Conservation (phyloP, 1,140 invertebrate species). For the Drosophila watanabei region DNA sequence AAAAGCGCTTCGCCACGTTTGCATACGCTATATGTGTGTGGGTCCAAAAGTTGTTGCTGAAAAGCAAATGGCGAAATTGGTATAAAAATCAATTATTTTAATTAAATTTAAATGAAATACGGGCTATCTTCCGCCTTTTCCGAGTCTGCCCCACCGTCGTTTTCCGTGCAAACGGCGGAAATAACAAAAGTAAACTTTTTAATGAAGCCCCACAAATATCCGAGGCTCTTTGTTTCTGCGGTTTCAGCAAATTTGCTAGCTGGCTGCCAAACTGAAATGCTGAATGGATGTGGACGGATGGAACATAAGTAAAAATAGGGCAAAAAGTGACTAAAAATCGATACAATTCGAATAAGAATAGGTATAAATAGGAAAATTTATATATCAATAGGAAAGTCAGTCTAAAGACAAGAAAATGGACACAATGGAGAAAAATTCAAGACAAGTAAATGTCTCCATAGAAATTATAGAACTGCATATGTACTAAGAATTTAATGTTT, state of each 20-base stretch:
- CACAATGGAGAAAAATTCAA: neutral
- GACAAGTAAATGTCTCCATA: neutral
- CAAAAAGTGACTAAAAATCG: slow-evolving; percentile 53
- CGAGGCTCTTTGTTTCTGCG: slow-evolving; percentile 37
- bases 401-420: neutral
- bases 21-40: slow-evolving; percentile 43
- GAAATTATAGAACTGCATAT: neutral
- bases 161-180: slow-evolving; percentile 15
- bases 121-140: slow-evolving; percentile 17
- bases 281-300: neutral
- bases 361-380: slow-evolving; percentile 9
- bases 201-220: slow-evolving; percentile 44
- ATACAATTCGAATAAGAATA: slow-evolving; percentile 55
- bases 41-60: slow-evolving; percentile 62
- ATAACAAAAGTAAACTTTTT: slow-evolving; percentile 26
- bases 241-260: slow-evolving; percentile 38
- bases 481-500: neutral
- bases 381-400: neutral
- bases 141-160: neutral
- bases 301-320: slow-evolving; percentile 18
- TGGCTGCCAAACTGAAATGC: slow-evolving; percentile 10
- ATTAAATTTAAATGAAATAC: slow-evolving; percentile 76
- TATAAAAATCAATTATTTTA: slow-evolving; percentile 81
- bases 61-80: slow-evolving; percentile 40
- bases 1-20: slow-evolving; percentile 50